These are phyloP conservation scores for Gouania willdenowi DNA, from an alignment of 2,797 vertebrate species.

Conservation along the genomic window DNA sequence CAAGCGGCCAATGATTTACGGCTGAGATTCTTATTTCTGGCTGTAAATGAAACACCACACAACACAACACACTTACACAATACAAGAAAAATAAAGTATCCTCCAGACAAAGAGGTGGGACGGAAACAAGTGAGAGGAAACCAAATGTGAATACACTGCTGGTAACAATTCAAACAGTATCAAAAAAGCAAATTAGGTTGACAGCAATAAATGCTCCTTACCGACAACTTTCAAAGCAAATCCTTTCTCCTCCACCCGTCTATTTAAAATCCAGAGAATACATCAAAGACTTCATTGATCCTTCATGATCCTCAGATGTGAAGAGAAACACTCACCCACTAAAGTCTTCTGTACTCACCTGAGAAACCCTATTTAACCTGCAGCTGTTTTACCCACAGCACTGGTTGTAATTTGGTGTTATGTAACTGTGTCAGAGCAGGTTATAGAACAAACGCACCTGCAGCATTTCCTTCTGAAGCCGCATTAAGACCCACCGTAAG, in stretches of 20 bases:
- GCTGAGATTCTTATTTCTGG: constrained; percentile 14
- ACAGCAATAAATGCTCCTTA: constrained; percentile 15
- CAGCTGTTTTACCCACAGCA: too few species aligned
- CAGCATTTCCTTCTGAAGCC: too few species aligned
- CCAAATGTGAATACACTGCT: background rate
- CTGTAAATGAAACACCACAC: constrained; percentile 5
- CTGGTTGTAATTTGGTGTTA: too few species aligned
- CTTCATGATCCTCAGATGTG: constrained; percentile 48
- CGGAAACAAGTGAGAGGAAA: too few species aligned
- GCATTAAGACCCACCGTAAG: too few species aligned
- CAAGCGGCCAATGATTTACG: constrained; percentile 11
- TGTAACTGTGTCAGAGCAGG: too few species aligned
- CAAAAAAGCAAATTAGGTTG: constrained; percentile 5
- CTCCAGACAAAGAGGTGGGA: too few species aligned
- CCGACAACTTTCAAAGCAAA: constrained; percentile 24
- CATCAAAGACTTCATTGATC: constrained; percentile 64
- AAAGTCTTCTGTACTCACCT: constrained; percentile 8
- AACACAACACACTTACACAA: too few species aligned
- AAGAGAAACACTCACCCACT: constrained; percentile 29
- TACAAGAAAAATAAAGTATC: too few species aligned
- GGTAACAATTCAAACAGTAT: background rate
- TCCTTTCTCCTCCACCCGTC: constrained; percentile 9
- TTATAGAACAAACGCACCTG: too few species aligned
- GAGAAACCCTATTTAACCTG: background rate
- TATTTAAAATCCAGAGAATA: constrained; percentile 44